Evolutionary conservation across 2,797 vertebrate species (phyloP).

Genomic region (Notoglanidium macrostoma): DNA sequence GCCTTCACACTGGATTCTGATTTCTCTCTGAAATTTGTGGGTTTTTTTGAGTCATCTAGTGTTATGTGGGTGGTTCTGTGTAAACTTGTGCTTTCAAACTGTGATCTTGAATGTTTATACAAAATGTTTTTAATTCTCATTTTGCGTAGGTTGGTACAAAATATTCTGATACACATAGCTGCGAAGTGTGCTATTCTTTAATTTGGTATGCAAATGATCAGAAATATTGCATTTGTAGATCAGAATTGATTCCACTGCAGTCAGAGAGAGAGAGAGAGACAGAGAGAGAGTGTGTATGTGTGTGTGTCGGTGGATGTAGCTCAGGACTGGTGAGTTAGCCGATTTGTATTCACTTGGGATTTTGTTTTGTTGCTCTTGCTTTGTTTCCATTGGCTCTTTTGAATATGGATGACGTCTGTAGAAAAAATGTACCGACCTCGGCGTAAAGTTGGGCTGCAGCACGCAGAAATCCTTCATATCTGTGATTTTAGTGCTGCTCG

Average conservation of each 20-base stretch:
- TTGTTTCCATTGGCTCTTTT: constrained; percentile 10
- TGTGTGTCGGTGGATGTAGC: constrained; percentile 18
- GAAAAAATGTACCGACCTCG: constrained; percentile 17
- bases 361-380: constrained; percentile 13
- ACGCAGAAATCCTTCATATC: constrained; percentile 10
- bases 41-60: not conserved
- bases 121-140: constrained; percentile 26
- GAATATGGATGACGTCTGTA: constrained; percentile 16
- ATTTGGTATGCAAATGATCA: not conserved
- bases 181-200: constrained; percentile 6
- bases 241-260: constrained; percentile 11
- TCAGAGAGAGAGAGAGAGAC: no score
- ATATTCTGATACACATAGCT: not conserved
- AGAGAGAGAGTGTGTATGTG: not conserved
- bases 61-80: constrained; percentile 33
- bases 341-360: constrained; percentile 24
- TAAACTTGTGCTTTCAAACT: constrained; percentile 31
- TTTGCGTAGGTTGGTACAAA: constrained; percentile 16
- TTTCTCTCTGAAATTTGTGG: not conserved
- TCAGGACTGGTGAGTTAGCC: constrained; percentile 29
- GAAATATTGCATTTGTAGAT: constrained; percentile 25
- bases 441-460: constrained; percentile 1
- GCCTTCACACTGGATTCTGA: not conserved
- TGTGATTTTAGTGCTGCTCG: not conserved
- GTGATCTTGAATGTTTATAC: constrained; percentile 25